Evolutionary conservation across 2,113 vertebrate species (phyloP).

Genomic region (Stictonetta naevosa): DNA sequence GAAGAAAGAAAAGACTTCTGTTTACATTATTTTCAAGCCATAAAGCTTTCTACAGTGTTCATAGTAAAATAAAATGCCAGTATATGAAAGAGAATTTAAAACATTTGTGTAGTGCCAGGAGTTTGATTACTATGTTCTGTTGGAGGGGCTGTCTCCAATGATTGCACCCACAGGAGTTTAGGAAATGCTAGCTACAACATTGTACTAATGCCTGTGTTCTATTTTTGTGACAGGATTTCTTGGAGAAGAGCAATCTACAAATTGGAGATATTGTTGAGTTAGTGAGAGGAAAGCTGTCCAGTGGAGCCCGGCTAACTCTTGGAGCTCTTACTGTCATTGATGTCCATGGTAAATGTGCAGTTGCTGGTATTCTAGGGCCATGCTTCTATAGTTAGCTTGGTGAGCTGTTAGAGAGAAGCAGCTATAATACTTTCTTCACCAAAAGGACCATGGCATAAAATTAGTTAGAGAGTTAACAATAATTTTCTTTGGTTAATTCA

Average conservation of each 20-base stretch:
- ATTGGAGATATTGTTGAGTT: slow-evolving; percentile 89
- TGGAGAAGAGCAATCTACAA: slow-evolving; percentile 87
- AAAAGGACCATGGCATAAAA: not conserved
- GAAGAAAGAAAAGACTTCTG: not conserved
- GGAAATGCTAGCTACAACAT: not conserved
- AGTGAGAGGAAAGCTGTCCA: slow-evolving; percentile 88
- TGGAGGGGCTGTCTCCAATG: not conserved
- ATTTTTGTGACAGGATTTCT: slow-evolving; percentile 78
- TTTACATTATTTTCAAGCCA: not conserved
- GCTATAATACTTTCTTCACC: not conserved
- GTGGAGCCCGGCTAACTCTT: slow-evolving; percentile 88
- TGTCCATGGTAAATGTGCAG: slow-evolving; percentile 84
- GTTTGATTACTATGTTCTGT: not conserved
- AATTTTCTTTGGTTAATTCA: not conserved
- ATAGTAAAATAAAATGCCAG: not conserved
- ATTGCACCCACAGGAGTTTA: not conserved
- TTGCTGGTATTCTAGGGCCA: not conserved
- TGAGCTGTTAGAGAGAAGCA: not conserved
- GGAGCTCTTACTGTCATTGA: slow-evolving; percentile 92
- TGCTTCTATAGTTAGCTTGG: not conserved
- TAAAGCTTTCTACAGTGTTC: not conserved
- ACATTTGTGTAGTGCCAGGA: not conserved
- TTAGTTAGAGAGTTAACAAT: not conserved
- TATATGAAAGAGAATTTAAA: not conserved
- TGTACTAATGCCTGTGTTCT: not conserved